Conservation (phyloP, 2,797 vertebrate genomes). For the Bradypodion pumilum region DNA sequence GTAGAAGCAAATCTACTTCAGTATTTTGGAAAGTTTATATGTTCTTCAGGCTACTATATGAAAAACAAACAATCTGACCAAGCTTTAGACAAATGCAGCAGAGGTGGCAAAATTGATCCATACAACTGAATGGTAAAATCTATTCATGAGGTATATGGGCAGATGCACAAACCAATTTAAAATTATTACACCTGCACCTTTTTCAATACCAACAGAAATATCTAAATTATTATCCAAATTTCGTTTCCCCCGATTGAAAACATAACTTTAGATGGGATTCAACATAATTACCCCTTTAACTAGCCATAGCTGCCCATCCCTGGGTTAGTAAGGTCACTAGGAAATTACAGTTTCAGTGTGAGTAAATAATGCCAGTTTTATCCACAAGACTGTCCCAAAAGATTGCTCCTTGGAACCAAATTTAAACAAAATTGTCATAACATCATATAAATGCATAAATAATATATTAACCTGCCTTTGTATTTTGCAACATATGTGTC, state of each 20-base stretch:
- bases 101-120: neutral
- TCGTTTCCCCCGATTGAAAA: too few species aligned
- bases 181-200: too few species aligned
- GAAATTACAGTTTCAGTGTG: too few species aligned
- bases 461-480: neutral
- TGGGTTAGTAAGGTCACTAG: too few species aligned
- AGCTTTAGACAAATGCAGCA: neutral
- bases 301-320: too few species aligned
- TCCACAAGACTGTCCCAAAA: too few species aligned
- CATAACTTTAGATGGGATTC: too few species aligned
- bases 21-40: neutral
- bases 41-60: neutral
- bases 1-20: neutral
- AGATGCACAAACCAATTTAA: neutral
- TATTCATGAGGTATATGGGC: neutral
- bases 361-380: too few species aligned
- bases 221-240: too few species aligned
- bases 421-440: neutral
- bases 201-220: too few species aligned
- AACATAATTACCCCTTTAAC: too few species aligned
- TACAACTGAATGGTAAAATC: neutral
- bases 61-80: neutral
- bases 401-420: too few species aligned
- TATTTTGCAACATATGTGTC: neutral
- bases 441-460: neutral